Conservation (phyloP, 2,888 invertebrate species). For the Laspeyria flexula region DNA sequence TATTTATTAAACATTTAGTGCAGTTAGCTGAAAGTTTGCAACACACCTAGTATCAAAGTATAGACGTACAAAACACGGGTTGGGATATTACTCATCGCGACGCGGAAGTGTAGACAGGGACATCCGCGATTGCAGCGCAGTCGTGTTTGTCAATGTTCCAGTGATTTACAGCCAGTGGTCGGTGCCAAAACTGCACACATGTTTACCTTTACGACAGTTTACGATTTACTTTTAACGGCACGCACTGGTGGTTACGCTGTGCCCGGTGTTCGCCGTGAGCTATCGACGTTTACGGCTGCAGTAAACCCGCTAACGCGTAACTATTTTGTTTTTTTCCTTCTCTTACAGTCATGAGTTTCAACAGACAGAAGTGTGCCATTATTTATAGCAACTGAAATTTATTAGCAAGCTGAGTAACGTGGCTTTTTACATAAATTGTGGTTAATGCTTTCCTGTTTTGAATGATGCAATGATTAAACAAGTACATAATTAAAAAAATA, state of each 20-base stretch:
- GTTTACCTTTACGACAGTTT: slow-evolving; percentile 58
- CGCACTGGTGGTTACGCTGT: slow-evolving; percentile 17
- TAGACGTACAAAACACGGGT: slow-evolving; percentile 44
- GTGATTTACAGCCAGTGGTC: slow-evolving; percentile 68
- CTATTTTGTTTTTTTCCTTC: slow-evolving; percentile 17
- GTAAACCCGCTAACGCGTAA: slow-evolving; percentile 31
- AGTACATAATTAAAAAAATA: too few species aligned
- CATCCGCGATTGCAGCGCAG: slow-evolving; percentile 72
- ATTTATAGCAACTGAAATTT: background rate
- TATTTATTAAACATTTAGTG: slow-evolving; percentile 25
- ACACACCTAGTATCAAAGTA: slow-evolving; percentile 35
- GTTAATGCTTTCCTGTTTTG: background rate
- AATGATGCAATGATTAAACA: background rate
- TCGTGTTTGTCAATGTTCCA: slow-evolving; percentile 74
- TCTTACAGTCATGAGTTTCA: slow-evolving; percentile 11
- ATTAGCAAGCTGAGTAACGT: background rate
- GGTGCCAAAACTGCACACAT: slow-evolving; percentile 67
- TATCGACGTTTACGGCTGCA: slow-evolving; percentile 36
- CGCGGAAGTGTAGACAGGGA: slow-evolving; percentile 74
- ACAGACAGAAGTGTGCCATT: slow-evolving; percentile 4
- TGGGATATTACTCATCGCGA: slow-evolving; percentile 70
- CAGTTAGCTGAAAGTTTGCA: slow-evolving; percentile 26
- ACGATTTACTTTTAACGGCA: slow-evolving; percentile 49
- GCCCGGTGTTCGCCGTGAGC: slow-evolving; percentile 19
- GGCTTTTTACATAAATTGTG: background rate